A percentile compares a stretch with the other conserved stretches of the same genome.
Conservation (phyloP, 2,797 vertebrate genomes). For the Notamacropus eugenii region DNA sequence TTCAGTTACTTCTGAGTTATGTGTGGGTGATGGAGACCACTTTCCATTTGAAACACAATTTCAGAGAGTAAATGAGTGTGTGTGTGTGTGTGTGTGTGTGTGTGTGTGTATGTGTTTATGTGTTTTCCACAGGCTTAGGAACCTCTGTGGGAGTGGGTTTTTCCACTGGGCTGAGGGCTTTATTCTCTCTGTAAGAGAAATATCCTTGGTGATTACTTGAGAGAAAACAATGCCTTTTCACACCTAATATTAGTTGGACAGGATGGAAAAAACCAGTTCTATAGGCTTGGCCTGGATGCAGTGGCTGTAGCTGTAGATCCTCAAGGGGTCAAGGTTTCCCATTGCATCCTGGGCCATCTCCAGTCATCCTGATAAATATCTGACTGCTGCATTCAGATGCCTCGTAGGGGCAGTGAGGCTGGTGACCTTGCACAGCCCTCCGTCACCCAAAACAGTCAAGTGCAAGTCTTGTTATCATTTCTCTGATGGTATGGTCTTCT, state of each 20-base stretch:
- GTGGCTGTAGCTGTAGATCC: neutral
- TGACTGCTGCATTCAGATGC: too few species aligned
- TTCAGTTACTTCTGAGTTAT: neutral
- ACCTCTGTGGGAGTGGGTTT: neutral
- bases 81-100: neutral
- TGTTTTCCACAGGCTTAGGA: constrained; percentile 15
- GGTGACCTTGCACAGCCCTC: too few species aligned
- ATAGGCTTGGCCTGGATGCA: neutral
- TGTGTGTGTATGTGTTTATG: neutral
- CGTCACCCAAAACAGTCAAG: too few species aligned
- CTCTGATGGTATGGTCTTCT: too few species aligned
- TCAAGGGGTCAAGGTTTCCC: too few species aligned
- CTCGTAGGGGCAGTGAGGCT: too few species aligned
- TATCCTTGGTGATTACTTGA: constrained; percentile 13
- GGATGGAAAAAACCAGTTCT: neutral
- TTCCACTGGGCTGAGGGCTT: neutral
- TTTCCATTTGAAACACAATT: constrained; percentile 15
- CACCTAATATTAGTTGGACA: neutral
- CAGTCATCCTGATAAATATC: too few species aligned
- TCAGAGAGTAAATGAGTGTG: neutral
- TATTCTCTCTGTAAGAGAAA: constrained; percentile 2
- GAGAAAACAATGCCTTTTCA: constrained; percentile 9
- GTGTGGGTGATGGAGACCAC: neutral
- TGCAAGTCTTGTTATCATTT: too few species aligned
- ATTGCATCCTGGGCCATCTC: too few species aligned